Evolutionary conservation across 2,113 vertebrate species (phyloP).

Genomic region (Oncorhynchus keta): DNA sequence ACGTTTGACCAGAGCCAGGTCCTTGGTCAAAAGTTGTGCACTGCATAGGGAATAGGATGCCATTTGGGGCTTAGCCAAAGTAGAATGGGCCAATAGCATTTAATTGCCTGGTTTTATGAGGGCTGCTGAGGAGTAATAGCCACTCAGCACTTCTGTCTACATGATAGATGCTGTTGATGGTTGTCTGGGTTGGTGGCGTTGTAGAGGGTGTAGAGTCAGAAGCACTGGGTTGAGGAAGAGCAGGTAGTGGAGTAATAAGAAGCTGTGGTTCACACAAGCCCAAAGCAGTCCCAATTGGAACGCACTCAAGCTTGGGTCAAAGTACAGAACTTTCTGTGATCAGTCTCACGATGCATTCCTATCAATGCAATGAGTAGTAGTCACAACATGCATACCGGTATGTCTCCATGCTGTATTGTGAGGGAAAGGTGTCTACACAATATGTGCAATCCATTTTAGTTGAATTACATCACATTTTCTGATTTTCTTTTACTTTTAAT

Average conservation of each 20-base stretch:
- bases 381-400: no score
- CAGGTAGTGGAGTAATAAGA: slow-evolving; percentile 64
- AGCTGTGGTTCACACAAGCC: slow-evolving; percentile 48
- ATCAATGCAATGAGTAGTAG: no score
- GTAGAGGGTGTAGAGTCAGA: background rate
- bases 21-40: no score
- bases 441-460: no score
- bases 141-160: slow-evolving; percentile 79
- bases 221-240: slow-evolving; percentile 56
- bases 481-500: no score
- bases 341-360: no score
- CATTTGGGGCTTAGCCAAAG: slow-evolving; percentile 47
- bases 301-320: background rate
- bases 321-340: background rate
- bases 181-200: slow-evolving; percentile 42
- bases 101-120: slow-evolving; percentile 80
- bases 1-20: no score
- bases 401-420: no score
- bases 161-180: slow-evolving; percentile 77
- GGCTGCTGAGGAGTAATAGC: slow-evolving; percentile 70
- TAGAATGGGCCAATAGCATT: slow-evolving; percentile 71
- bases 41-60: no score
- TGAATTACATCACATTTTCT: no score
- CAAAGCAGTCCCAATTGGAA: background rate
- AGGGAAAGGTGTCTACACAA: no score